Base-by-base conservation (phyloP, 1,140 invertebrate species). In the Papilio helenus region DNA sequence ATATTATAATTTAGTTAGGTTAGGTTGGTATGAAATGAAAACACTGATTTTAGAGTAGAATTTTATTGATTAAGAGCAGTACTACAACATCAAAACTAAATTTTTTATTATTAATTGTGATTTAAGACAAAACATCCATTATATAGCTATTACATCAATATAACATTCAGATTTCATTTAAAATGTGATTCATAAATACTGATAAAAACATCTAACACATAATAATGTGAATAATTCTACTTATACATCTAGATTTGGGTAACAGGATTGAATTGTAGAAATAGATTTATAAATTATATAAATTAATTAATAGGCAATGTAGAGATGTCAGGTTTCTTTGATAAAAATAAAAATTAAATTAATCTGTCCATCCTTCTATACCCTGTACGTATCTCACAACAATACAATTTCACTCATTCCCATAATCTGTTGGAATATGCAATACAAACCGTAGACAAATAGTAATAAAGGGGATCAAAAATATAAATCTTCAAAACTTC, bases 401-500 rank as follows among this genome's bases (percentile, higher is more conserved):
- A 83, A 86, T 80, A 81, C 84, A 84, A 84, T 71, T 84, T 81
- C 81, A 84, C 76, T 84, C 82, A 85, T 85, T 82, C 86, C 81
- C 86, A 86, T 83, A 84, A 84, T 84, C 84, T 86, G 82, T 86
- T 90, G 90, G 90, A 88, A 88, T 65, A 86, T 89, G 87, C 89
- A 88, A 88, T 93, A 92, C 89, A 89, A 78, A 78, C 26, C 89
- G 91, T 86, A 91, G 86, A 92, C 82, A 85, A 84, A 87, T 86
- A 89, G 84, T 87, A 79, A 80, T 87, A 88, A 90, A 93, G 72
- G 92, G 92, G 91, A 88, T 93, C 91, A 90, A 94, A 94, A 93
- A 94, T 94, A 93, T 92, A 94, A 93, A 83, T 91, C 87, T 89
- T 93, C 87, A 92, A 93, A 94, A 93, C 89, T 89, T 89, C 88